Conservation (phyloP, 2,797 vertebrate species). For the Apogon talboti region DNA sequence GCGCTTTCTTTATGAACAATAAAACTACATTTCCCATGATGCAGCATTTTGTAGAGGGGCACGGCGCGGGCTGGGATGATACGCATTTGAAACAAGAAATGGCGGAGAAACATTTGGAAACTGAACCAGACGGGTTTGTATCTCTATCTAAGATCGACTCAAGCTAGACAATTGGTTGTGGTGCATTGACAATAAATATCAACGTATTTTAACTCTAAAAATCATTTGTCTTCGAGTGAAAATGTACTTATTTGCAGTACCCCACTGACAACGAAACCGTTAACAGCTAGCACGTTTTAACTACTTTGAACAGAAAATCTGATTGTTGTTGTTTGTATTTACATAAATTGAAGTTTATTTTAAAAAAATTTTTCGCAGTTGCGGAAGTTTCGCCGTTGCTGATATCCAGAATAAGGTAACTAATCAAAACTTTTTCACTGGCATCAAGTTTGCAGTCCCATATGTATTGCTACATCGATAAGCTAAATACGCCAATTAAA, state of each 20-base stretch:
- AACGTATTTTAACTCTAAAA: background rate
- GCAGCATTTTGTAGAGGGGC: slow-evolving; percentile 19
- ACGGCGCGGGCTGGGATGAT: slow-evolving; percentile 63
- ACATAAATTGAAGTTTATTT: background rate
- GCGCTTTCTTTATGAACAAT: no score
- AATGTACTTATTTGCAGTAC: no score
- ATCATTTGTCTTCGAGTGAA: no score
- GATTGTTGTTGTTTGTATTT: background rate
- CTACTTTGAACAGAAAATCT: background rate
- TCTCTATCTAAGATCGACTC: background rate
- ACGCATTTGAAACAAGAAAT: slow-evolving; percentile 83
- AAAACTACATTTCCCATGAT: slow-evolving; percentile 80
- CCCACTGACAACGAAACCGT: no score
- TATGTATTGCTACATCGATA: no score
- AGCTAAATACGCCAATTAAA: background rate
- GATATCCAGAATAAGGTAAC: slow-evolving; percentile 55
- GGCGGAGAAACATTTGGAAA: slow-evolving; percentile 73
- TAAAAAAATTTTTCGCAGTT: slow-evolving; percentile 35
- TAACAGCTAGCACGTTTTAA: no score
- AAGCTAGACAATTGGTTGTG: rapidly evolving
- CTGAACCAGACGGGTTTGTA: slow-evolving; percentile 54
- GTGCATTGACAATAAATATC: background rate
- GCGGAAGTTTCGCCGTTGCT: background rate
- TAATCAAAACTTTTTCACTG: background rate
- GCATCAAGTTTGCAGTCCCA: background rate